Percentiles rank a stretch among this genome's conserved stretches.
Evolutionary conservation across 2,113 vertebrate genomes (phyloP).

Genomic region (Rallus limicola): DNA sequence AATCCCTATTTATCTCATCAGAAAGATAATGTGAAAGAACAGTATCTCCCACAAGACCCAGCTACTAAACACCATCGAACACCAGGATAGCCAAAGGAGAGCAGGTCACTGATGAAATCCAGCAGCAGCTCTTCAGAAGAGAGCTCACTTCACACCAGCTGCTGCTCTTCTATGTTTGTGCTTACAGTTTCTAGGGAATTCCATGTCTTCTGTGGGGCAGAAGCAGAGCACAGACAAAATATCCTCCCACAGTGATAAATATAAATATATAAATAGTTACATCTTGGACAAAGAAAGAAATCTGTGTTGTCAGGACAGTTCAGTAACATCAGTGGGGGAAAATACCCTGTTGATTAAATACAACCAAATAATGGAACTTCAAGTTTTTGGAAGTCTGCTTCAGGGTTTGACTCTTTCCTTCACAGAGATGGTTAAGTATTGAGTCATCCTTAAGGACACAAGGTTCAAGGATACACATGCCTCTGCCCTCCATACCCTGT

Average conservation of each 20-base stretch:
- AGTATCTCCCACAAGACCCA: background rate
- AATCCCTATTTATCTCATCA: background rate
- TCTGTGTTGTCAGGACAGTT: background rate
- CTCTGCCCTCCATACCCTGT: background rate
- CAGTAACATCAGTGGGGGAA: background rate
- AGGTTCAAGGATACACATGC: background rate
- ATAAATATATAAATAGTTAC: background rate
- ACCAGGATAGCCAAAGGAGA: background rate
- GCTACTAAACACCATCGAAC: background rate
- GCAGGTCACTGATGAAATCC: slow-evolving; percentile 40
- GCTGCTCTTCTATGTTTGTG: background rate
- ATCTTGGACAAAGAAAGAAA: background rate
- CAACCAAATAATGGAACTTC: background rate
- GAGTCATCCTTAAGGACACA: background rate
- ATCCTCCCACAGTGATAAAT: background rate
- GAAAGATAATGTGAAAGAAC: slow-evolving; percentile 21
- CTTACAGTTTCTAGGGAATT: slow-evolving; percentile 4
- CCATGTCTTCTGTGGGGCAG: background rate
- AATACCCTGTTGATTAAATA: background rate
- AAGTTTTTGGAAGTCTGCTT: background rate
- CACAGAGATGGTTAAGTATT: background rate
- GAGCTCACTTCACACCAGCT: slow-evolving; percentile 52
- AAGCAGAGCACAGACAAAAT: background rate
- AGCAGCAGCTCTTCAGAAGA: slow-evolving; percentile 5
- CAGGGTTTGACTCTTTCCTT: background rate